A percentile compares a stretch with the other conserved stretches of the same genome.
phyloP scores from a whole-genome alignment of 2,113 vertebrate species.

The Python bivittatus region DNA sequence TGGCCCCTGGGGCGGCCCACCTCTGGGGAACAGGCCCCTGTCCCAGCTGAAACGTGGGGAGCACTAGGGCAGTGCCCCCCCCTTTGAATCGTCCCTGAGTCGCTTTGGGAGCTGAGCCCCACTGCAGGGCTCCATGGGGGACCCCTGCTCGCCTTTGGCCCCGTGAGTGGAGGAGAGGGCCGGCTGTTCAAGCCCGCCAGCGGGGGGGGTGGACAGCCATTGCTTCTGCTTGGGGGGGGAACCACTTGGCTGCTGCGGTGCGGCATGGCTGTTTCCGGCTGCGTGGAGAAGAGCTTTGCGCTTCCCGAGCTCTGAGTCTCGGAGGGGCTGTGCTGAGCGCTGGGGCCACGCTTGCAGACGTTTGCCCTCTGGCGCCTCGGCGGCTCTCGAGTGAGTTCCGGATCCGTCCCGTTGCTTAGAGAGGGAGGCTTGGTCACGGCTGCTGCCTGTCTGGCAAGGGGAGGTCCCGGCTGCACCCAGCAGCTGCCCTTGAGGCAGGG shows the following conservation, averaged over 20 bases:
- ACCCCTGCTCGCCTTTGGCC: neutral
- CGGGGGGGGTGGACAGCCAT: neutral
- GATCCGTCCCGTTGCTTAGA: neutral
- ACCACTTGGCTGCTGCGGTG: neutral
- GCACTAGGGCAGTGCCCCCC: neutral
- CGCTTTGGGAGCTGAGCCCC: too few relatives aligned
- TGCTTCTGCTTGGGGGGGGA: neutral
- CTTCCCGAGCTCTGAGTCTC: too few relatives aligned
- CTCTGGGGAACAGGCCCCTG: neutral
- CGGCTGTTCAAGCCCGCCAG: neutral
- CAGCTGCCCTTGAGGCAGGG: neutral
- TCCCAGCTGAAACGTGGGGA: neutral
- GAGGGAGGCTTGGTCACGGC: too few relatives aligned
- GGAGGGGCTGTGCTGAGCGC: neutral
- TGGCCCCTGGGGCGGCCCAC: too few relatives aligned
- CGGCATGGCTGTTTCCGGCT: neutral
- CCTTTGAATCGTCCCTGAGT: neutral
- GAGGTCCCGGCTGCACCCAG: neutral
- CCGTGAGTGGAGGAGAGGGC: neutral
- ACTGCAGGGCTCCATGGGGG: too few relatives aligned
- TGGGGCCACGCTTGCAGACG: neutral
- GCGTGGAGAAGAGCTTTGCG: too few relatives aligned
- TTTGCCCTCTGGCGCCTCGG: neutral
- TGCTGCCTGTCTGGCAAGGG: neutral
- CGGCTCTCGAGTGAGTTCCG: neutral